Evolutionary conservation across 1,140 invertebrate species (phyloP), one percentile per base, ranked within the genome.

Genomic region (Adoxophyes honmai): DNA sequence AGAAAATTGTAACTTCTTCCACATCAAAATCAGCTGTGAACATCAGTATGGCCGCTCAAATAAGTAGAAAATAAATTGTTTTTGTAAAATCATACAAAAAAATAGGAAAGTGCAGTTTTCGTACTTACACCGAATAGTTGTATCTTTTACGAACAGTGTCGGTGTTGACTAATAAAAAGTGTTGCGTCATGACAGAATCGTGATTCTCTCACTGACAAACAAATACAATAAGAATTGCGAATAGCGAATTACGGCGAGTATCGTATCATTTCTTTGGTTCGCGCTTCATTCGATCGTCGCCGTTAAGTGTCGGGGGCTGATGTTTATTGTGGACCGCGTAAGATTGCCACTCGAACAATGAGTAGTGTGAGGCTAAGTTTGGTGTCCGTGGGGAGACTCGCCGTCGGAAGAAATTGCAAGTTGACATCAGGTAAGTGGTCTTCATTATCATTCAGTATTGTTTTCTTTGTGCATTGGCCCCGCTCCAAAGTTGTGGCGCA

Each of bases 21-120:
- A 83, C 74, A 84, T 88, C 85, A 88, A 88, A 88, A 88, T 88
- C 85, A 88, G 85, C 85, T 88, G 85, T 88, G 82, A 86, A 80
- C 75, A 78, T 80, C 85, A 88, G 75, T 85, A 86, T 88, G 85
- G 85, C 85, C 78, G 81, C 78, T 78, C 70, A 39, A 66, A 66
- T 78, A 78, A 63, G 57, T 62, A 70, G 57, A 74, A 83, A 84
- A 88, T 85, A 83, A 80, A 71, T 81, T 70, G 63, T 75, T 82
- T 78, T 77, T 75, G 58, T 71, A 70, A 71, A 73, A 71, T 73
- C 70, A 68, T 71, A 74, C 62, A 78, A 81, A 80, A 70, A 81
- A 81, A 83, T 74, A 81, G 67, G 64, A 79, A 76, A 82, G 72
- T 76, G 75, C 59, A 77, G 68, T 77, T 75, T 73, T 71, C 71